A percentile compares a stretch with the other conserved stretches of the same genome.
Evolutionary conservation across 2,888 invertebrate genomes (phyloP).

Genomic region (Liodrosophila aerea): DNA sequence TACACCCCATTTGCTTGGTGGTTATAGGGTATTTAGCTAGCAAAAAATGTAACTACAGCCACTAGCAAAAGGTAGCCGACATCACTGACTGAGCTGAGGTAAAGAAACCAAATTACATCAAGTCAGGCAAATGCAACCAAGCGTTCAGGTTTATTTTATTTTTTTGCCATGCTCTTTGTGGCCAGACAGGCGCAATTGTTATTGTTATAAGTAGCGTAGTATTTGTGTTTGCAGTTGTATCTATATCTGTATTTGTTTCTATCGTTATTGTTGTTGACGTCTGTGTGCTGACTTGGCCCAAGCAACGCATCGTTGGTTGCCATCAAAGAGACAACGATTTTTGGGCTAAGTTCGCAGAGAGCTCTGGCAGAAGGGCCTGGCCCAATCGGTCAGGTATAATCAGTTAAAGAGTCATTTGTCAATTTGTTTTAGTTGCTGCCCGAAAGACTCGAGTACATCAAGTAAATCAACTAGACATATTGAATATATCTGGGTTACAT

Average conservation of each 20-base stretch:
- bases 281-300: slow-evolving; percentile 34
- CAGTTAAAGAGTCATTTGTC: slow-evolving; percentile 5
- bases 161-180: slow-evolving; percentile 65
- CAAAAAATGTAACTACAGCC: slow-evolving; percentile 22
- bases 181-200: slow-evolving; percentile 55
- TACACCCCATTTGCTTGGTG: too few species aligned
- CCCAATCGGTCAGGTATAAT: slow-evolving; percentile 26
- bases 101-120: slow-evolving; percentile 67
- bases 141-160: slow-evolving; percentile 52
- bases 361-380: slow-evolving; percentile 1
- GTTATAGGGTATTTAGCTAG: slow-evolving; percentile 1
- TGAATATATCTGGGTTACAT: too few species aligned
- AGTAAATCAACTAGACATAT: too few species aligned
- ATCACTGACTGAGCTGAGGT: slow-evolving; percentile 28
- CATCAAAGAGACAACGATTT: slow-evolving; percentile 29
- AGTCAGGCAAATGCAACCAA: slow-evolving; percentile 70
- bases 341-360: not conserved
- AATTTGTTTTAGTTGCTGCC: slow-evolving; percentile 1
- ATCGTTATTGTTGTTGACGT: too few species aligned
- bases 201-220: slow-evolving; percentile 1
- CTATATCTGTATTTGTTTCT: too few species aligned
- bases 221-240: slow-evolving; percentile 22
- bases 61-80: slow-evolving; percentile 33
- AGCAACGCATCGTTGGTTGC: slow-evolving; percentile 63
- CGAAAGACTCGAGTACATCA: too few species aligned